Evolutionary conservation across 2,113 vertebrate species (phyloP), one percentile per base, ranked within the genome.

Genomic region (Indri indri): DNA sequence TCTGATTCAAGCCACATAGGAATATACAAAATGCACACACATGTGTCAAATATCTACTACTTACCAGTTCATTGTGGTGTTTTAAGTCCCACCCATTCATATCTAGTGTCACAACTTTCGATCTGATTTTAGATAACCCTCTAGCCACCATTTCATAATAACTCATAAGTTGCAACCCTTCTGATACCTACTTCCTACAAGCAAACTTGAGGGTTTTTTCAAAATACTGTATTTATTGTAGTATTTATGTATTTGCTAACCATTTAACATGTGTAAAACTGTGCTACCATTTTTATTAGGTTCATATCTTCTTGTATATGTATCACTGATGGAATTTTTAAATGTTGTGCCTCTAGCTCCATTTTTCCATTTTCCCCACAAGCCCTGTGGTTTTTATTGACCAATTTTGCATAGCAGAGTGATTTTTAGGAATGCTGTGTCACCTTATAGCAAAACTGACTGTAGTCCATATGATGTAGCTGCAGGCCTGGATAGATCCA

Each of bases 251-350:
- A 79, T 73, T 90, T 87, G 20, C 18, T 82, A 66, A 59, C 50
- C 9, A 68, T 37, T 95, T 96, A 76, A 22, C 10, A 17, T 92
- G 52, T 57, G 37, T 88, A 88, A 97, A 88, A 86, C 47, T 71
- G 8, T 73, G 50, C 83, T 91, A 77, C 20, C 30, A 57, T 92
- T 95, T 97, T 80, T 65, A 90, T 88, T 92, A 74, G 37, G 50
- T 74, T 92, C 25, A n/a, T 94, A 65, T 70, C 8, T 96, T 94
- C 91, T 79, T 77, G 23, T 73, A 18, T 77, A 17, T 63, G 50
- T 95, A 50, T 37, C 52, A 65, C 22, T 84, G 37, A 77, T 34
- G 52, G 83, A 59, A 22, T 81, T 80, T 88, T 88, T 74, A 14
- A 82, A 71, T 71, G 12, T 40, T 45, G 12, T 84, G 25, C 30